A percentile compares a stretch with the other conserved stretches of the same genome.
Evolutionary conservation across 2,888 invertebrate species (phyloP).

Genomic region (Ochlodes sylvanus): DNA sequence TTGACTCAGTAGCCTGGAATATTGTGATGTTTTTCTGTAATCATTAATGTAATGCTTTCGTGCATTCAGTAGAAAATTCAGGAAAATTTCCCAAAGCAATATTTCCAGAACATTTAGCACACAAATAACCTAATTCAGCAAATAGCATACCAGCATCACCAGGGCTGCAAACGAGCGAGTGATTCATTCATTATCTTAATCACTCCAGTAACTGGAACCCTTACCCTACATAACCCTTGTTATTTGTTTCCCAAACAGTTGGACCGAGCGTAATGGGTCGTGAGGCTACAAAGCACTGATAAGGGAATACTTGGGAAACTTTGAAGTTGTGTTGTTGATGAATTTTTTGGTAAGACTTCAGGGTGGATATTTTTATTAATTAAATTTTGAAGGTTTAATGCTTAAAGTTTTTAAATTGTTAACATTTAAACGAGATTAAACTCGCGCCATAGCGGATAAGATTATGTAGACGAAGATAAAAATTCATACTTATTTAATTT

Average conservation of each 20-base stretch:
- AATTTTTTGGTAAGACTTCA: constrained; percentile 4
- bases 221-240: constrained; percentile 6
- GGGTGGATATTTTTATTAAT: not conserved
- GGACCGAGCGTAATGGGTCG: constrained; percentile 17
- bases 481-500: too few species aligned
- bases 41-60: not conserved
- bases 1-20: too few species aligned
- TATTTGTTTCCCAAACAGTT: constrained; percentile 21
- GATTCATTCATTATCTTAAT: constrained; percentile 35
- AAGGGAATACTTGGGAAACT: constrained; percentile 16
- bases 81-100: not conserved
- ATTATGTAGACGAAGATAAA: too few species aligned
- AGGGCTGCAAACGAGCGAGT: constrained; percentile 23
- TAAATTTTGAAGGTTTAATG: not conserved
- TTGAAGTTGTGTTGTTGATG: constrained; percentile 4
- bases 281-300: constrained; percentile 11
- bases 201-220: constrained; percentile 22
- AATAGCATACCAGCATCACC: constrained; percentile 3
- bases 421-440: too few species aligned
- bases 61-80: not conserved
- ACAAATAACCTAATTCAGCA: constrained; percentile 17
- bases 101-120: constrained; percentile 19
- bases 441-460: too few species aligned
- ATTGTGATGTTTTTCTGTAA: too few species aligned
- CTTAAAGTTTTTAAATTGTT: not conserved